Evolutionary conservation across 2,797 vertebrate species (phyloP).

Genomic region (Enteromius radiatus): DNA sequence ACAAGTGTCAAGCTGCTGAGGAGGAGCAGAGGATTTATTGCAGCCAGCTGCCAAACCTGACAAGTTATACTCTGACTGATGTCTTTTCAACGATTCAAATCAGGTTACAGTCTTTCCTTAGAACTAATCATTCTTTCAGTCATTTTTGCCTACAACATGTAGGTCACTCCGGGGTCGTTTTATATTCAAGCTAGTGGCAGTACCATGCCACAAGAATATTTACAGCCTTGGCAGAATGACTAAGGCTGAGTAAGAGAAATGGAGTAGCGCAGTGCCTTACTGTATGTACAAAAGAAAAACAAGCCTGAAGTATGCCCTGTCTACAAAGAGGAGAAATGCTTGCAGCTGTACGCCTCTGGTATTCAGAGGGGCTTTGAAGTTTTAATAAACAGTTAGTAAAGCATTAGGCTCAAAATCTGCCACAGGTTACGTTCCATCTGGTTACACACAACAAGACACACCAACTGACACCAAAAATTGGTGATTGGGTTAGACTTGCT

Average conservation of each 20-base stretch:
- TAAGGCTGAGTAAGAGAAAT: conserved; percentile 7
- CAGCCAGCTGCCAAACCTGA: conserved; percentile 44
- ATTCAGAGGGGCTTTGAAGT: conserved; percentile 15
- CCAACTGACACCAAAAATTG: not conserved
- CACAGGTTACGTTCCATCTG: conserved; percentile 11
- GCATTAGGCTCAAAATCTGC: not conserved
- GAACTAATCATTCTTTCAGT: not conserved
- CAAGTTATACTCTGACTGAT: conserved; percentile 14
- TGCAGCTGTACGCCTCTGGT: not conserved
- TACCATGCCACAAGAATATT: conserved; percentile 3
- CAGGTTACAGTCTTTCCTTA: conserved; percentile 14
- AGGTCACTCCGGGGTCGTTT: conserved; percentile 1
- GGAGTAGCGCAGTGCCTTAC: not conserved
- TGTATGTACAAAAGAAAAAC: conserved; percentile 12
- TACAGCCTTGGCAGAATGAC: not conserved
- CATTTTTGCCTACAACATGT: not conserved
- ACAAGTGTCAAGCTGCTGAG: conserved; percentile 36
- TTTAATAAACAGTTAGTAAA: conserved; percentile 17
- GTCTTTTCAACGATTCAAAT: conserved; percentile 5
- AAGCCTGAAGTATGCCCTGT: not conserved
- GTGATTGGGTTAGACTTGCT: not conserved
- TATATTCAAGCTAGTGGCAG: not conserved
- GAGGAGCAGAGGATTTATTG: conserved; percentile 31
- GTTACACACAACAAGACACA: conserved; percentile 2
- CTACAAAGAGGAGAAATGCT: conserved; percentile 5